These are phyloP conservation scores for Meta bourneti DNA, from an alignment of 2,888 invertebrate genomes.

Conservation along the genomic window DNA sequence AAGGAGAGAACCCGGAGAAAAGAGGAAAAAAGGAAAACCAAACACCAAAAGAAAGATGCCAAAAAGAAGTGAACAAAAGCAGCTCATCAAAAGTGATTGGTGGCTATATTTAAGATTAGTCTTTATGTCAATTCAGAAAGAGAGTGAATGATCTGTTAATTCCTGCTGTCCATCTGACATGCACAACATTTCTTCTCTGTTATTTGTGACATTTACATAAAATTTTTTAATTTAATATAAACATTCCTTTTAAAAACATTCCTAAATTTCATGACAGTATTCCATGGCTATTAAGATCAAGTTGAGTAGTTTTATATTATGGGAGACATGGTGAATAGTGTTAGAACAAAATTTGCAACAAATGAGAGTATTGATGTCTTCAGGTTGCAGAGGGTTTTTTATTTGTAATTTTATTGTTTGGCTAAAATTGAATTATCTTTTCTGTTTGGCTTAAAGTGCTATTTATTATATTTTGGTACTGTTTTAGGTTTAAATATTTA, in stretches of 20 bases:
- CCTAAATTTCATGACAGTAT: slow-evolving; percentile 31
- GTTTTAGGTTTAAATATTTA: no score
- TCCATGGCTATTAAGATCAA: no score
- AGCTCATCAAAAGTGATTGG: neutral
- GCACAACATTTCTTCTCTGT: slow-evolving; percentile 69
- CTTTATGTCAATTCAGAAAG: slow-evolving; percentile 18
- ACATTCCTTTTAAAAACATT: slow-evolving; percentile 64
- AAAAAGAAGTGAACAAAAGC: slow-evolving; percentile 78
- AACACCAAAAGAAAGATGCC: slow-evolving; percentile 88
- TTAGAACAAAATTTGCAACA: no score
- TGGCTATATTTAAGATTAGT: slow-evolving; percentile 52
- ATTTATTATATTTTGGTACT: no score
- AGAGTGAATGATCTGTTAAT: slow-evolving; percentile 60
- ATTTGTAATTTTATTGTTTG: no score
- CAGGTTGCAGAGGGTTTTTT: no score
- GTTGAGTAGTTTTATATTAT: no score
- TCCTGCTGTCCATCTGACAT: slow-evolving; percentile 70
- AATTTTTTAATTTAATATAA: slow-evolving; percentile 32
- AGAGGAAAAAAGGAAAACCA: slow-evolving; percentile 90
- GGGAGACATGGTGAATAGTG: no score
- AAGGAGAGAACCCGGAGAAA: slow-evolving; percentile 88
- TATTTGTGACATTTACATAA: neutral
- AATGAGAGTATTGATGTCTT: no score
- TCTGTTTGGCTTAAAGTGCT: no score
- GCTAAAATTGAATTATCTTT: no score